phyloP scores from a whole-genome alignment of 2,113 vertebrate species.

The Nothocercus nigrocapillus region DNA sequence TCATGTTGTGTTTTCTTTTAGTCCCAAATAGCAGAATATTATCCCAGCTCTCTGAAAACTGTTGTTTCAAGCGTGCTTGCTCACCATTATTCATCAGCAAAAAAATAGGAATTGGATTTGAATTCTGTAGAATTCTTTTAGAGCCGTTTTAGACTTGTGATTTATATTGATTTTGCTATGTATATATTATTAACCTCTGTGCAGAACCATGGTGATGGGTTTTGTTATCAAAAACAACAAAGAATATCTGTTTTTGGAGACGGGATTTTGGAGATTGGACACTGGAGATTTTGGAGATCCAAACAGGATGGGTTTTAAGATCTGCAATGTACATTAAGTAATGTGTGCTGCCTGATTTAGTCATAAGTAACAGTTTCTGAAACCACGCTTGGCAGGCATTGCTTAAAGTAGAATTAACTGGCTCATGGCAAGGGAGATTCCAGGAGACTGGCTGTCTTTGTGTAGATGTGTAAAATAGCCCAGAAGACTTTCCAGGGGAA shows the following conservation, averaged over 20 bases:
- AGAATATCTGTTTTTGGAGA: neutral
- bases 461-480: neutral
- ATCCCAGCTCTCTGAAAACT: neutral
- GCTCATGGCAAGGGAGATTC: neutral
- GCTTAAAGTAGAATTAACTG: constrained; percentile 20
- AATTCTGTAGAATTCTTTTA: neutral
- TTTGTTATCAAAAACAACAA: neutral
- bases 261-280: too few relatives aligned
- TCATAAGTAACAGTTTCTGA: constrained; percentile 19
- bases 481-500: neutral
- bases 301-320: neutral
- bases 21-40: neutral
- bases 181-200: neutral
- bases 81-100: neutral
- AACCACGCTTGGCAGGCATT: constrained; percentile 1
- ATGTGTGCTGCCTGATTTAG: constrained; percentile 22
- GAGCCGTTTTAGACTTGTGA: neutral
- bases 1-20: neutral
- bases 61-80: neutral
- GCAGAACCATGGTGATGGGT: neutral
- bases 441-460: neutral
- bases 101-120: neutral
- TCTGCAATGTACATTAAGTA: constrained; percentile 18
- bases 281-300: too few relatives aligned
- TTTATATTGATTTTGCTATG: neutral